phyloP scores from a whole-genome alignment of 2,113 vertebrate species.

The Coptodon bakossiorum region DNA sequence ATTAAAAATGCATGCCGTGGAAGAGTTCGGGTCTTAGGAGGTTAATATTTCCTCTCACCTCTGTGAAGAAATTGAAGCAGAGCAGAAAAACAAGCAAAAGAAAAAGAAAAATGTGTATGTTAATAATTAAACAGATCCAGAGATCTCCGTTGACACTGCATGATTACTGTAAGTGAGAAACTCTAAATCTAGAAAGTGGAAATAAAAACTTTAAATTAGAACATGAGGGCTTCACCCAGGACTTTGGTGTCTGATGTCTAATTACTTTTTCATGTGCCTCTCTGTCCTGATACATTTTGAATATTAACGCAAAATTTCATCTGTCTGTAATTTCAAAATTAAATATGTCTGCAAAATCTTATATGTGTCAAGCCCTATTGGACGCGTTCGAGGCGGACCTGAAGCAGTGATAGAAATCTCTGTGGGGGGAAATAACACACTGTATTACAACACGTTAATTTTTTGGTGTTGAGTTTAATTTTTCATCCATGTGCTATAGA shows the following conservation, averaged over 20 bases:
- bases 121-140: neutral
- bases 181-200: neutral
- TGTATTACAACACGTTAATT: constrained; percentile 67
- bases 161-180: neutral
- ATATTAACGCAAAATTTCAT: neutral
- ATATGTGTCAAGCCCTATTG: constrained; percentile 34
- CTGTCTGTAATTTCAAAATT: neutral
- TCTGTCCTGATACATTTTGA: neutral
- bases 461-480: constrained; percentile 81
- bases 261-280: neutral
- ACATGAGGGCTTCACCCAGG: neutral
- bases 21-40: too few relatives aligned
- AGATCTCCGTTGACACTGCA: neutral
- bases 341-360: constrained; percentile 8
- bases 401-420: constrained; percentile 73
- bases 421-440: constrained; percentile 72
- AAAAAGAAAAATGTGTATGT: neutral
- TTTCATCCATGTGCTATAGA: constrained; percentile 79
- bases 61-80: neutral
- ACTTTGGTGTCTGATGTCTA: neutral
- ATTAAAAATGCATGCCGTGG: too few relatives aligned
- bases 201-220: neutral
- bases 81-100: neutral
- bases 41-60: neutral
- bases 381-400: constrained; percentile 67